Conservation (phyloP, 2,797 vertebrate species). For the Syngnathus rostellatus region DNA sequence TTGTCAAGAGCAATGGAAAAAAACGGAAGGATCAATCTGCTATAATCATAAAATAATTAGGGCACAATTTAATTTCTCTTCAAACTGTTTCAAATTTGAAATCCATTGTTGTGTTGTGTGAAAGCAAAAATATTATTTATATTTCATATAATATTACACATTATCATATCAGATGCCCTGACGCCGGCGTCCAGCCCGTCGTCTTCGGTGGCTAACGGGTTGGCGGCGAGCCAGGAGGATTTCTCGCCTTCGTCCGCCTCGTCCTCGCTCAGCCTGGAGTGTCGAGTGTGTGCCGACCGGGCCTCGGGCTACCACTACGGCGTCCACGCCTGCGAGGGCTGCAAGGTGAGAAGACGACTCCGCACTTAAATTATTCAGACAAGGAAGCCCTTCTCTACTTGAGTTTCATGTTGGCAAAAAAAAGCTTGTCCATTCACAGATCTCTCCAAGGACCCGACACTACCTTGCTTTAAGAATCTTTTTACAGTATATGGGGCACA, state of each 20-base stretch:
- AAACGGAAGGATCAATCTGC: not conserved
- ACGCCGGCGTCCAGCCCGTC: constrained; percentile 93
- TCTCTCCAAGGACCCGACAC: not conserved
- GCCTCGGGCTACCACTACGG: constrained; percentile 96
- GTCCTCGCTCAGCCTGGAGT: constrained; percentile 81
- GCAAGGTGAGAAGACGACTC: constrained; percentile 58
- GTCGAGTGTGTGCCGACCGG: constrained; percentile 91
- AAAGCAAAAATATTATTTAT: not conserved
- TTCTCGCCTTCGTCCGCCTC: constrained; percentile 60
- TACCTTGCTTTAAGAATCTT: not conserved
- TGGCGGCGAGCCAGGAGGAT: constrained; percentile 71
- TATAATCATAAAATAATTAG: not conserved
- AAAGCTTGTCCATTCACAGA: not conserved
- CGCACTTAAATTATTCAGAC: not conserved
- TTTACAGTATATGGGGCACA: too few species aligned
- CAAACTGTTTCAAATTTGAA: not conserved
- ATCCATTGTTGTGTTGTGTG: not conserved
- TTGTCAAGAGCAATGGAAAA: too few species aligned
- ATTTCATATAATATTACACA: too few species aligned
- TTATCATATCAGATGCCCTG: constrained; percentile 72
- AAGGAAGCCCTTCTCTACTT: not conserved
- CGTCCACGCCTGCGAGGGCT: constrained; percentile 95
- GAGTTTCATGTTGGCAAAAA: not conserved
- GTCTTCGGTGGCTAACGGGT: constrained; percentile 74
- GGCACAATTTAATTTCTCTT: too few species aligned